A percentile compares a stretch with the other conserved stretches of the same genome.
Evolutionary conservation across 64 coral and sea anemone genomes (phyloP).

Genomic region (Platygyra sinensis): DNA sequence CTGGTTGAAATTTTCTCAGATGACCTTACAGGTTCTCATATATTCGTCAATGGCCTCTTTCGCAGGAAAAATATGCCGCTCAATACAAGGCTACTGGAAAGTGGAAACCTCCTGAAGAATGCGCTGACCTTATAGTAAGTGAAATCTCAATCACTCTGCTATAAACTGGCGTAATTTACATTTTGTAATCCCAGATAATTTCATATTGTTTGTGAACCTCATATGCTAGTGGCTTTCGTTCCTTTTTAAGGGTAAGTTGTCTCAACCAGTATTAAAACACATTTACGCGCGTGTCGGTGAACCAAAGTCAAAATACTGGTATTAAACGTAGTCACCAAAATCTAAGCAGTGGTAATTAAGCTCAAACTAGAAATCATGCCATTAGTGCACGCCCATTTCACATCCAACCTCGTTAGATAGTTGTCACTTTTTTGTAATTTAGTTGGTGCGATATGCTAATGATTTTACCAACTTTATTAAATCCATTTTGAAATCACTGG

Average conservation of each 20-base stretch:
- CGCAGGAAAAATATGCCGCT: constrained; percentile 52
- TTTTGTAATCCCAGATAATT: neutral
- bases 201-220: neutral
- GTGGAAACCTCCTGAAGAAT: constrained; percentile 44
- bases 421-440: too few relatives aligned
- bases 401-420: too few relatives aligned
- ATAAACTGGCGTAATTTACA: neutral
- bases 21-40: neutral
- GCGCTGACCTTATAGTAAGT: constrained; percentile 48
- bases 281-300: too few relatives aligned
- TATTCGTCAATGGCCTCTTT: neutral
- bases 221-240: too few relatives aligned
- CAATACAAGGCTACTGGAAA: constrained; percentile 30
- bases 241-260: too few relatives aligned
- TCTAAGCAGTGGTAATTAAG: neutral
- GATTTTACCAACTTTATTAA: too few relatives aligned
- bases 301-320: too few relatives aligned
- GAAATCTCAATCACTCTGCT: neutral
- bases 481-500: too few relatives aligned
- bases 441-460: too few relatives aligned
- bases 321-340: neutral
- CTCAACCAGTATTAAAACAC: too few relatives aligned
- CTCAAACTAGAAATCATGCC: neutral
- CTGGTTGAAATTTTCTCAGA: neutral
- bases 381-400: too few relatives aligned